Conservation (phyloP, 2,888 invertebrate genomes). For the Acronicta aceris region DNA sequence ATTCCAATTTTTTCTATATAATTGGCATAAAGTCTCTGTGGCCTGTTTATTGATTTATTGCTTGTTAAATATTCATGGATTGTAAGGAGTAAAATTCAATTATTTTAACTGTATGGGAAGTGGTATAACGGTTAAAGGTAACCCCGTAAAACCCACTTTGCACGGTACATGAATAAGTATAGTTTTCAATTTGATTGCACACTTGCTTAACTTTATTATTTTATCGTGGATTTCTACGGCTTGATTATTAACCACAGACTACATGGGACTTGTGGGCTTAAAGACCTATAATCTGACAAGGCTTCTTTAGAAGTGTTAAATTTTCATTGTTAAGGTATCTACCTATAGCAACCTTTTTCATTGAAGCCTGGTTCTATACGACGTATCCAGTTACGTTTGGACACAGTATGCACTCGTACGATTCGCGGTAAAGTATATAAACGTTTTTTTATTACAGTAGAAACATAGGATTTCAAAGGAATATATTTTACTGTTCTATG, state of each 20-base stretch:
- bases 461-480: slow-evolving; percentile 32
- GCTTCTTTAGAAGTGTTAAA: slow-evolving; percentile 78
- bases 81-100: slow-evolving; percentile 35
- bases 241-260: slow-evolving; percentile 61
- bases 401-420: slow-evolving; percentile 32
- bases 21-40: slow-evolving; percentile 34
- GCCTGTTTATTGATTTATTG: slow-evolving; percentile 44
- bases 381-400: slow-evolving; percentile 65
- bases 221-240: slow-evolving; percentile 49
- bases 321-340: slow-evolving; percentile 67
- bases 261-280: slow-evolving; percentile 65
- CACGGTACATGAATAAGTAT: slow-evolving; percentile 14
- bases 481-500: slow-evolving; percentile 40
- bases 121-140: slow-evolving; percentile 6
- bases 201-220: slow-evolving; percentile 27
- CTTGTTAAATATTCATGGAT: slow-evolving; percentile 40
- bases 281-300: slow-evolving; percentile 73
- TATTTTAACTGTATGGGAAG: slow-evolving; percentile 30
- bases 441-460: slow-evolving; percentile 45
- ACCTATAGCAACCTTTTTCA: slow-evolving; percentile 62
- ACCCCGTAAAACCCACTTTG: slow-evolving; percentile 12
- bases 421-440: slow-evolving; percentile 29
- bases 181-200: background rate
- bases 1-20: slow-evolving; percentile 38
- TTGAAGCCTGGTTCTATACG: slow-evolving; percentile 68